These are phyloP conservation scores for Koerneria pararmatus DNA, from an alignment of 2,888 invertebrate species.

Conservation along the genomic window DNA sequence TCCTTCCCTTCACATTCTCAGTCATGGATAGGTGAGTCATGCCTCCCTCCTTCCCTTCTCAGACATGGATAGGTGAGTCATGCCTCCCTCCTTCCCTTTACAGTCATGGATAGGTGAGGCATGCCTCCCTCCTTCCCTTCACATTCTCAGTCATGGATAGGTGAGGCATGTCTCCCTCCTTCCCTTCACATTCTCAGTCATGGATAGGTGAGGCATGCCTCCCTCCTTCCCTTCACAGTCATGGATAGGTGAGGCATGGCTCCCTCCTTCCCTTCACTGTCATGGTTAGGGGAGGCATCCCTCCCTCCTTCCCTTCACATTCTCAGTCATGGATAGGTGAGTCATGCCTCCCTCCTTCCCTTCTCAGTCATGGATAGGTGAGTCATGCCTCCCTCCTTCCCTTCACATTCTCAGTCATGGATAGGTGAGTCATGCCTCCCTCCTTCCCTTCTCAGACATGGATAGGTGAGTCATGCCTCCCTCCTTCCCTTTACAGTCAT, in stretches of 20 bases:
- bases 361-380: slow-evolving; percentile 75
- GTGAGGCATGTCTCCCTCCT: slow-evolving; percentile 42
- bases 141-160: slow-evolving; percentile 71
- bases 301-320: neutral
- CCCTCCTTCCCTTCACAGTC: neutral
- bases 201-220: slow-evolving; percentile 65
- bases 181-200: slow-evolving; percentile 67
- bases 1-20: neutral
- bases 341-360: too few relatives aligned
- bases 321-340: neutral
- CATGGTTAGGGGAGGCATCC: slow-evolving; percentile 68
- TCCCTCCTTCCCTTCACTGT: too few relatives aligned
- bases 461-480: too few relatives aligned
- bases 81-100: too few relatives aligned
- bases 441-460: neutral
- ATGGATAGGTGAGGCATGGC: neutral
- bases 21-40: slow-evolving; percentile 73
- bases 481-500: too few relatives aligned
- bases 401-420: slow-evolving; percentile 70
- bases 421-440: slow-evolving; percentile 60
- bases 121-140: neutral
- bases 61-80: neutral
- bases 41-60: neutral
- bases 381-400: neutral
- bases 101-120: slow-evolving; percentile 73